A percentile compares a stretch with the other conserved stretches of the same genome.
Conservation (phyloP, 1,140 invertebrate genomes). For the Aphidius ervi region DNA sequence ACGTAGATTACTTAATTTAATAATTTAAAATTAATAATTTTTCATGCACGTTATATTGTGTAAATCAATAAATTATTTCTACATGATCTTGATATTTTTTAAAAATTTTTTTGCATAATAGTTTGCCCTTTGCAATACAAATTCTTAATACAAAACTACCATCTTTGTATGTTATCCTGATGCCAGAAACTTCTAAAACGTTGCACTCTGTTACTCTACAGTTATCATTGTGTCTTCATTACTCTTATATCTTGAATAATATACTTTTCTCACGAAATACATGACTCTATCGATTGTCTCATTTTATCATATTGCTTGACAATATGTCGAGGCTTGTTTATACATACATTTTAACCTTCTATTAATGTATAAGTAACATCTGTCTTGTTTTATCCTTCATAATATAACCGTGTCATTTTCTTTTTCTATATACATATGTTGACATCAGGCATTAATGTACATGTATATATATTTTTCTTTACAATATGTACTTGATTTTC, state of each 20-base stretch:
- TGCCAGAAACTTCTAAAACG: constrained; percentile 45
- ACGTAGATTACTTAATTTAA: too few species aligned
- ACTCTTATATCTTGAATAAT: constrained; percentile 30
- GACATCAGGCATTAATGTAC: constrained; percentile 22
- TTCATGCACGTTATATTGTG: neutral
- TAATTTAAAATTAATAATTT: neutral
- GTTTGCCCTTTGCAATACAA: constrained; percentile 10
- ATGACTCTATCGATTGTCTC: too few species aligned
- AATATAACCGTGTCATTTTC: constrained; percentile 10
- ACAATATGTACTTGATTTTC: constrained; percentile 1
- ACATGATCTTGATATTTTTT: neutral
- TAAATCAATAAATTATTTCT: too few species aligned
- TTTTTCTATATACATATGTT: neutral
- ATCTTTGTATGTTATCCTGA: constrained; percentile 46
- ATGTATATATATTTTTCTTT: constrained; percentile 4
- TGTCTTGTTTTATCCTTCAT: constrained; percentile 13
- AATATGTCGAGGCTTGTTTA: too few species aligned
- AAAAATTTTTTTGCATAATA: constrained; percentile 5
- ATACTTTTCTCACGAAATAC: constrained; percentile 27
- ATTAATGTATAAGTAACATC: neutral
- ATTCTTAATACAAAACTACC: constrained; percentile 14
- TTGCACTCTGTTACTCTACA: constrained; percentile 51
- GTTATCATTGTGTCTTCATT: constrained; percentile 38
- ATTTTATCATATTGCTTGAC: too few species aligned
- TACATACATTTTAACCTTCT: too few species aligned